These are phyloP conservation scores for Myotis yumanensis DNA, from an alignment of 2,113 vertebrate genomes.

Conservation along the genomic window DNA sequence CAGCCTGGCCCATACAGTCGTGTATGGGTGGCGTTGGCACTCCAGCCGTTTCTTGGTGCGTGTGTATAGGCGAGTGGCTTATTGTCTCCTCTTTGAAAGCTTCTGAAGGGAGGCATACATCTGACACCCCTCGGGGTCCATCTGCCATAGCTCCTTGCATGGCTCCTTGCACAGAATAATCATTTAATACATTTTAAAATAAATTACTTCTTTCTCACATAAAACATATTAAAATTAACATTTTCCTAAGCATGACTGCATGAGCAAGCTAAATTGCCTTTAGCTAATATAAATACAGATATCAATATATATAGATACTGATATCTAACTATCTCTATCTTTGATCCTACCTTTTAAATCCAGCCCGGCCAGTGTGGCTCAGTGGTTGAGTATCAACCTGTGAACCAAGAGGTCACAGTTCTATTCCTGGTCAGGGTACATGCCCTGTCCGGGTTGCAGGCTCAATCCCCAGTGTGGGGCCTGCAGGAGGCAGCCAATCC, in stretches of 20 bases:
- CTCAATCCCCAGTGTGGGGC: no score
- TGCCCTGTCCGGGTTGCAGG: no score
- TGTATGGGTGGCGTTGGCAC: rapidly evolving
- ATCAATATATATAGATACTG: neutral
- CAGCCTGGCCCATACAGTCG: neutral
- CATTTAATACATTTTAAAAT: neutral
- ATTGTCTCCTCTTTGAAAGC: neutral
- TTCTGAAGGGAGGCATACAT: neutral
- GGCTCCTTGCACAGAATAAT: neutral
- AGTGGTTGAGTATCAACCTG: no score
- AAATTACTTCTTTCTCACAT: conserved; percentile 6
- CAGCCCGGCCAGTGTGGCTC: no score
- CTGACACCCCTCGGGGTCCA: neutral
- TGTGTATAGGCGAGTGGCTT: neutral
- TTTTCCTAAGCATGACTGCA: neutral
- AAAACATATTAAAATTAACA: neutral
- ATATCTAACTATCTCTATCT: neutral
- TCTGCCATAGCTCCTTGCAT: neutral
- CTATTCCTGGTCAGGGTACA: no score
- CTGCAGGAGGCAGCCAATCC: no score
- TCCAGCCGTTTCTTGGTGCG: rapidly evolving
- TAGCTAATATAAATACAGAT: neutral
- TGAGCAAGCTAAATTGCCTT: neutral
- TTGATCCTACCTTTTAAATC: neutral
- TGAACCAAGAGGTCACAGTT: no score